Base-by-base conservation (phyloP, 2,113 vertebrate genomes). In the Paraplagusia blochii region DNA sequence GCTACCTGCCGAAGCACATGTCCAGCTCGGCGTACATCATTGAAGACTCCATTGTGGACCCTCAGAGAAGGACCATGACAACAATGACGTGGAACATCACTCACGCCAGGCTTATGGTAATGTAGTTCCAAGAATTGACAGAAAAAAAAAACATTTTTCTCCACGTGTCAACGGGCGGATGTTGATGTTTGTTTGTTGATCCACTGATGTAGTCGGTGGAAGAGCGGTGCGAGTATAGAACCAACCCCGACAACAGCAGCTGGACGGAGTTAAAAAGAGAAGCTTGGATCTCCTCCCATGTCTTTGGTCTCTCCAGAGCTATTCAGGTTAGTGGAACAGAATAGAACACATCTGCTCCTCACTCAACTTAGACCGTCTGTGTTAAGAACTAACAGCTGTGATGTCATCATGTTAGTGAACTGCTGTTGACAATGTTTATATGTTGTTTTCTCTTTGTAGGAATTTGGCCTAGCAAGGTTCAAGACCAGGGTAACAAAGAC, bases 61-160 rank as follows among this genome's bases (percentile, higher is more conserved):
- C 94, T 63, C 88, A 91, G 83, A 93, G 91, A 82, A 91, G 85
- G 87, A 97, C 94, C 85, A 92, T 98, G 93, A 95, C 95, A 83
- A 97, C 96, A 0, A 89, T 96, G 63, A 95, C 95, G 36, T 96
- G 96, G 97, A 99, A 99, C 83, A 94, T 99, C 86, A 99, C 91
- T 82, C 97, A 99, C 0, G 91, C 91, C 1, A 90, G 93, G 52
- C 85, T 98, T 48, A 95, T 99, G 97, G 97, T 98, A 84, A 79
- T 81, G 33, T 15, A 2, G 0, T 0, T 13, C 13, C 4, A 5
- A 13, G 38, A 12, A 13, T 40, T 40, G 11, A n/a, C n/a, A n/a
- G n/a, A n/a, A n/a, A n/a, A n/a, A n/a, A 12, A 40, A 11, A 11
- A 40, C 38, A 38, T 38, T 11, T 22, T 11, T 18, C 40, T 9